Base-by-base conservation (phyloP, 2,113 vertebrate species). In the Hystrix cristata region DNA sequence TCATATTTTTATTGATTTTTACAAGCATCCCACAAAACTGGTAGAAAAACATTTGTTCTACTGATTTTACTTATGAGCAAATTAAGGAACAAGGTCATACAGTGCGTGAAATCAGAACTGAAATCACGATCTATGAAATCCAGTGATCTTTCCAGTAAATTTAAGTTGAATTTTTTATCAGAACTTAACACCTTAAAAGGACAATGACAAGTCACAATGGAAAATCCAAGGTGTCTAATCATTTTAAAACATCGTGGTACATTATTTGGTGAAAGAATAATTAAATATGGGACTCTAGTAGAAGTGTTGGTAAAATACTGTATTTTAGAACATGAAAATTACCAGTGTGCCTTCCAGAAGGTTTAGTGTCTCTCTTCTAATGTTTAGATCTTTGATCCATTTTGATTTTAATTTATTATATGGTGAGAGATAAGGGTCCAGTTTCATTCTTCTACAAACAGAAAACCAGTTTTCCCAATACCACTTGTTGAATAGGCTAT, bases 321-420 rank as follows among this genome's bases (percentile, higher is more conserved):
- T 29, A 81, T 84, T 87, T 74, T 82, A 87, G 38, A 96, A 51
- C 43, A 31, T 48, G 31, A 91, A 87, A 59, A 59, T 87, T 85
- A 21, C 12, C 87, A 82, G 6, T 53, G 43, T 21, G 25, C 38
- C 38, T 38, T 38, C 38, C 38, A 38, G 38, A 38, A 38, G 38
- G 38, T 38, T 38, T 38, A 38, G 38, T 38, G 38, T 38, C 38
- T 38, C 38, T 38, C 38, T 38, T 38, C 38, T 38, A 38, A 38
- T 38, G 38, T 38, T 38, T 38, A 38, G 38, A 38, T 38, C 38
- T 38, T 38, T 38, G 38, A 38, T 38, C 38, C 2, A 38, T 38
- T 38, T 38, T 38, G 38, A 38, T 38, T 38, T 38, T 38, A 38
- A 38, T 38, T 38, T 38, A 38, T 38, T 38, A 38, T 38, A 38